A percentile compares a stretch with the other conserved stretches of the same genome.
Conservation (phyloP, 2,797 vertebrate species). For the Phalanger gymnotis region DNA sequence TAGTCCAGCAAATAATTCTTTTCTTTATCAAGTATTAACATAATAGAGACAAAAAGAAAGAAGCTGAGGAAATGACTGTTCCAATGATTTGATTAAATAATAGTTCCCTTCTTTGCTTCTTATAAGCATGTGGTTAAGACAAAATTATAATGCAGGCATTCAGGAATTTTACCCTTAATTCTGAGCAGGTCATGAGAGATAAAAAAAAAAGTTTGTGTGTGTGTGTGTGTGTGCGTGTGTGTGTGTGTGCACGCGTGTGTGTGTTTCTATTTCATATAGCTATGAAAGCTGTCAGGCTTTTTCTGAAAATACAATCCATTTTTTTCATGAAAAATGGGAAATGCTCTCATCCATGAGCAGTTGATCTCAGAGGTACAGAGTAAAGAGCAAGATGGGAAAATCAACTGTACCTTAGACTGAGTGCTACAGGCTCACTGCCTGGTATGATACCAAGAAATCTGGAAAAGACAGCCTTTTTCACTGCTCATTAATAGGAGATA, state of each 20-base stretch:
- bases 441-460: not conserved
- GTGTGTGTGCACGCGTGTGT: not conserved
- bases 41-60: slow-evolving; percentile 41
- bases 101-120: not conserved
- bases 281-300: slow-evolving; percentile 49
- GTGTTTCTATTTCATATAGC: not conserved
- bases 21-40: slow-evolving; percentile 55
- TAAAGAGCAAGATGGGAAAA: slow-evolving; percentile 46
- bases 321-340: slow-evolving; percentile 67
- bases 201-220: not conserved
- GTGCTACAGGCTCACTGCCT: not conserved
- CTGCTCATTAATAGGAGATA: not conserved
- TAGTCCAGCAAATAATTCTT: not conserved
- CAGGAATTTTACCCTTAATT: slow-evolving; percentile 35
- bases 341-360: slow-evolving; percentile 43
- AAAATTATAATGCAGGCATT: slow-evolving; percentile 39
- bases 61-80: not conserved
- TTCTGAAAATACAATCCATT: slow-evolving; percentile 61
- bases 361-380: slow-evolving; percentile 52
- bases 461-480: not conserved
- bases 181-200: slow-evolving; percentile 36
- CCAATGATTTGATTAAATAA: not conserved
- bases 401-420: not conserved
- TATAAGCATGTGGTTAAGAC: slow-evolving; percentile 26
- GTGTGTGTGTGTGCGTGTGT: not conserved